Conservation (phyloP, 2,888 invertebrate species). For the Lithophane leautieri region DNA sequence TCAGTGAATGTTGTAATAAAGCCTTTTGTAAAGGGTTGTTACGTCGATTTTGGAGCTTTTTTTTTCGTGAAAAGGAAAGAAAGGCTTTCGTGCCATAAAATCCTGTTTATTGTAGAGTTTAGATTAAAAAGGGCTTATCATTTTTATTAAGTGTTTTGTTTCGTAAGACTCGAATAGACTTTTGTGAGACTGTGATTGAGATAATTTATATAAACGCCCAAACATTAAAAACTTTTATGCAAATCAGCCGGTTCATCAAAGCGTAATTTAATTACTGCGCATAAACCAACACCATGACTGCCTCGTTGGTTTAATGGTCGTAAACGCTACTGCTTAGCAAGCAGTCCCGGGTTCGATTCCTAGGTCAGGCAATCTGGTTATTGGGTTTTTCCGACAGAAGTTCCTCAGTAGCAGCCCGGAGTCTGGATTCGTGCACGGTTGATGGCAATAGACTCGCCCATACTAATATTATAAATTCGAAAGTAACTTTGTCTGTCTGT, state of each 20-base stretch:
- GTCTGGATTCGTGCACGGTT: not conserved
- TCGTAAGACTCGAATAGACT: not conserved
- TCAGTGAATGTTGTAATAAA: conserved; percentile 45
- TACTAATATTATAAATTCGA: no score
- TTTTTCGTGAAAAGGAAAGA: not conserved
- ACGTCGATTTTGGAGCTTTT: conserved; percentile 20
- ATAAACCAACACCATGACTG: no score
- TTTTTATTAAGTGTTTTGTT: conserved; percentile 17
- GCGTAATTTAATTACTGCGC: not conserved
- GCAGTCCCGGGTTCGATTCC: not conserved
- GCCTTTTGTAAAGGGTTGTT: conserved; percentile 21
- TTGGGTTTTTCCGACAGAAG: not conserved
- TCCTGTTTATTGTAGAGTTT: conserved; percentile 23
- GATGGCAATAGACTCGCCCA: not conserved
- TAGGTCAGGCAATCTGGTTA: not conserved
- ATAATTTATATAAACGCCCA: not conserved
- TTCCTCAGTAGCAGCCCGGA: not conserved
- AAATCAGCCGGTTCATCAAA: not conserved
- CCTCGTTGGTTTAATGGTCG: not conserved
- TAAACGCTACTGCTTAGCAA: not conserved
- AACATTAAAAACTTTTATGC: not conserved
- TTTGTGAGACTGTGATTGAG: not conserved
- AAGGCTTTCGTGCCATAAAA: conserved; percentile 17
- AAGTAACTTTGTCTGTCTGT: no score
- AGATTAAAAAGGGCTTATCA: conserved; percentile 25